Evolutionary conservation across 2,888 invertebrate genomes (phyloP), one percentile per base, ranked within the genome.

Genomic region (Sipha maydis): DNA sequence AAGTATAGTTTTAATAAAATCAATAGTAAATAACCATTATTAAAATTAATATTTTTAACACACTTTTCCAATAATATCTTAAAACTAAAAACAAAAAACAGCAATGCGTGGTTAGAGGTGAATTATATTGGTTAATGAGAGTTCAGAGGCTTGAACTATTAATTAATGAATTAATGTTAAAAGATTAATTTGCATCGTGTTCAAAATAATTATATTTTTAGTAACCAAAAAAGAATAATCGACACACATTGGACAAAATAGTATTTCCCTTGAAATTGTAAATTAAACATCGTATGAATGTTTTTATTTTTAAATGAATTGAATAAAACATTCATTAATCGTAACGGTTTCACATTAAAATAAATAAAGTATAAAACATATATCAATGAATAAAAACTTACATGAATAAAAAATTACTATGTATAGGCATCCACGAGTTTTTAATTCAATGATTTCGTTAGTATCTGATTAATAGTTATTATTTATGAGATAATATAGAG

Each of bases 71-170:
- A 54, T 54, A 54, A 7, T 17, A 54, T 54, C 54, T 2, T 17
- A 9, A 14, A 54, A 19, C 34, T 38, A 25, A 34, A 34, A 34
- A 79, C 21, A 34, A 31, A 79, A 78, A 79, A 56, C 31, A 31
- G 56, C 31, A 11, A 14, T 31, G n/a, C 34, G 56, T 56, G 25
- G 54, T 56, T 31, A 25, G 25, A 56, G 56, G 34, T 79, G 56
- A 31, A 56, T 79, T 79, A 56, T 56, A 56, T 56, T 56, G 54
- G 56, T 34, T 31, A 79, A 79, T 56, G 56, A 56, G 56, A n/a
- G 76, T 77, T 56, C 25, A 21, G 25, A 9, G 19, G 56, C 31
- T 21, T 21, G 28, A 31, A 54, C 78, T 54, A 78, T 78, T 78
- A 54, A 78, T 54, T 28, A 48, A 25, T 78, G 19, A n/a, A n/a